phyloP scores from a whole-genome alignment of 2,888 invertebrate genomes.

The Corbicula japonica region DNA sequence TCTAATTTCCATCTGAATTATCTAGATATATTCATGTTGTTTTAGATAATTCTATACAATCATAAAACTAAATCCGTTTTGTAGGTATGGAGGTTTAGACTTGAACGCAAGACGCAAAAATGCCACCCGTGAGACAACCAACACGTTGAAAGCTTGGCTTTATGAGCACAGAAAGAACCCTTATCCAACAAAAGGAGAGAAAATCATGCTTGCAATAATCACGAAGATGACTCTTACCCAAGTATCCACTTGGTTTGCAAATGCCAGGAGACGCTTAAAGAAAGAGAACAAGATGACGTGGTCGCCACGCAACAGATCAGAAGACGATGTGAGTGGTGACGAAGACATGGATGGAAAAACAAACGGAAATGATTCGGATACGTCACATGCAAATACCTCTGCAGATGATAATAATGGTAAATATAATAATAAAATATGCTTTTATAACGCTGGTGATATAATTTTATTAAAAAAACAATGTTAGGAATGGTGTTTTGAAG shows the following conservation, averaged over 20 bases:
- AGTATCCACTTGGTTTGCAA: conserved; percentile 98
- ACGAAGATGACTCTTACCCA: conserved; percentile 97
- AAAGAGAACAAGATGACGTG: conserved; percentile 99
- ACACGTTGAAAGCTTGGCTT: conserved; percentile 98
- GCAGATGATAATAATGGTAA: conserved; percentile 51
- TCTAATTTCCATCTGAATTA: too few relatives aligned
- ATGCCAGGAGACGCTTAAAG: conserved; percentile 96
- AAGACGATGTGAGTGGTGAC: conserved; percentile 83
- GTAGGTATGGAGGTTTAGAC: conserved; percentile 88
- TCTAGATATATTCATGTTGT: too few relatives aligned
- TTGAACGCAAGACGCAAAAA: conserved; percentile 98
- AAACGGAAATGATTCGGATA: conserved; percentile 49
- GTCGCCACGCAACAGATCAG: conserved; percentile 93
- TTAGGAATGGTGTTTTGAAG: too few relatives aligned
- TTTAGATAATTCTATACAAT: too few relatives aligned
- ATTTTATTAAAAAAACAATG: too few relatives aligned
- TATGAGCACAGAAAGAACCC: conserved; percentile 99
- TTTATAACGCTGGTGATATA: too few relatives aligned
- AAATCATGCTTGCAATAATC: conserved; percentile 97
- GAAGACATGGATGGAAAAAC: conserved; percentile 66
- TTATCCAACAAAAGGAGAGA: conserved; percentile 98
- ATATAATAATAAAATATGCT: too few relatives aligned
- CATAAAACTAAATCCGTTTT: too few relatives aligned
- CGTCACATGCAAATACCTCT: conserved; percentile 50
- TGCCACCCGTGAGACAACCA: conserved; percentile 98